A percentile compares a stretch with the other conserved stretches of the same genome.
These are phyloP conservation scores for Fratercula arctica DNA, from an alignment of 2,797 vertebrate genomes.

Conservation along the genomic window DNA sequence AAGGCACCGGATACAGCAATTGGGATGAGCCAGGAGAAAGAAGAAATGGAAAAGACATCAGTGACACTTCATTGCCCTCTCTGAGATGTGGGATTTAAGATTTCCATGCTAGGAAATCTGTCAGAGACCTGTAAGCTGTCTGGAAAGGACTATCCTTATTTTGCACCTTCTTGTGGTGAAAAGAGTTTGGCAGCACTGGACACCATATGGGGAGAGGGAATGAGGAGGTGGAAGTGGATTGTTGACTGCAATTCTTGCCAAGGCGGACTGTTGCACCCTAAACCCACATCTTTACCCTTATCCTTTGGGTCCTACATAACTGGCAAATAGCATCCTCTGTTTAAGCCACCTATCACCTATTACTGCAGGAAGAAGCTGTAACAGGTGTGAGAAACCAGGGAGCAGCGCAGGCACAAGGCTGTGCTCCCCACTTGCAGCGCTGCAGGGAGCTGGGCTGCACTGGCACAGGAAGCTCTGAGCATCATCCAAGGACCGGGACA, in stretches of 20 bases:
- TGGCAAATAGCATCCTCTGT: background rate
- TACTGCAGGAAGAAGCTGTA: background rate
- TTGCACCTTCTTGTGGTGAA: background rate
- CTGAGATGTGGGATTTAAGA: background rate
- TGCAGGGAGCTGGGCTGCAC: rapidly evolving
- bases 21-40: constrained; percentile 62
- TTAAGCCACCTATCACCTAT: background rate
- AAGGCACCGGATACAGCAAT: constrained; percentile 74
- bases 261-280: background rate
- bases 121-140: background rate
- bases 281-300: background rate
- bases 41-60: constrained; percentile 62
- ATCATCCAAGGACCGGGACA: background rate
- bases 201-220: background rate
- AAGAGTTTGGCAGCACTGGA: background rate
- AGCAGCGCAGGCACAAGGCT: rapidly evolving
- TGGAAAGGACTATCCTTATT: background rate
- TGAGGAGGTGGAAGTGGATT: background rate
- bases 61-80: background rate
- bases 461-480: rapidly evolving
- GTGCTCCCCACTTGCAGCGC: rapidly evolving
- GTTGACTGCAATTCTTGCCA: background rate
- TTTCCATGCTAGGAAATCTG: background rate
- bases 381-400: background rate
- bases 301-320: background rate